phyloP scores from a whole-genome alignment of 2,888 invertebrate genomes.

The Brenthis daphne region DNA sequence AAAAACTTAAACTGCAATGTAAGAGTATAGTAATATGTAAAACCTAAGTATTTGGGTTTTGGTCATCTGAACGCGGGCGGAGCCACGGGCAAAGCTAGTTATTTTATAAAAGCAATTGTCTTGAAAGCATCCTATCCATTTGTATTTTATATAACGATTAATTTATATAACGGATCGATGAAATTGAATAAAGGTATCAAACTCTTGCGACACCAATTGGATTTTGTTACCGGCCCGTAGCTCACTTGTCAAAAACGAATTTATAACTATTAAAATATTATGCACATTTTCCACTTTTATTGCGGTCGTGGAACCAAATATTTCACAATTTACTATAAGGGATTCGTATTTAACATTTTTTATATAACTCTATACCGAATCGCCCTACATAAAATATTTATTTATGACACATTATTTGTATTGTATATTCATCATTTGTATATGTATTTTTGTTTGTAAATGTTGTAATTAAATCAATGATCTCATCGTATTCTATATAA shows the following conservation, averaged over 20 bases:
- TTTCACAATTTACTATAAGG: slow-evolving; percentile 14
- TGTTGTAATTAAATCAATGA: no score
- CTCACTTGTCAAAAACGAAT: slow-evolving; percentile 1
- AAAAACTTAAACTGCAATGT: no score
- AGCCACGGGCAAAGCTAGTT: no score
- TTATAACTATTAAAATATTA: slow-evolving; percentile 11
- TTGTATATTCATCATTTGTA: no score
- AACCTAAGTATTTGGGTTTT: no score
- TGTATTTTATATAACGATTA: slow-evolving; percentile 14
- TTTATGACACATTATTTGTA: no score
- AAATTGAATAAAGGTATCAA: slow-evolving; percentile 10
- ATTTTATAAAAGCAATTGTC: neutral
- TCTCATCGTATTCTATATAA: no score
- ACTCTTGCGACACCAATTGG: slow-evolving; percentile 6
- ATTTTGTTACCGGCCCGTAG: slow-evolving; percentile 6
- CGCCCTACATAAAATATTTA: no score
- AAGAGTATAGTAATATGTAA: no score
- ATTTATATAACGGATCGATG: slow-evolving; percentile 14
- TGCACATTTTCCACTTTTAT: slow-evolving; percentile 16
- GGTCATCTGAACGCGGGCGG: no score
- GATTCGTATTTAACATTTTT: neutral
- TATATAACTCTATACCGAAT: no score
- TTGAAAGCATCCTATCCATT: neutral
- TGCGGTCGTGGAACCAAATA: slow-evolving; percentile 4
- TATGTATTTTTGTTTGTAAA: no score